Base-by-base conservation (phyloP, 2,113 vertebrate species). In the Vicugna pacos region DNA sequence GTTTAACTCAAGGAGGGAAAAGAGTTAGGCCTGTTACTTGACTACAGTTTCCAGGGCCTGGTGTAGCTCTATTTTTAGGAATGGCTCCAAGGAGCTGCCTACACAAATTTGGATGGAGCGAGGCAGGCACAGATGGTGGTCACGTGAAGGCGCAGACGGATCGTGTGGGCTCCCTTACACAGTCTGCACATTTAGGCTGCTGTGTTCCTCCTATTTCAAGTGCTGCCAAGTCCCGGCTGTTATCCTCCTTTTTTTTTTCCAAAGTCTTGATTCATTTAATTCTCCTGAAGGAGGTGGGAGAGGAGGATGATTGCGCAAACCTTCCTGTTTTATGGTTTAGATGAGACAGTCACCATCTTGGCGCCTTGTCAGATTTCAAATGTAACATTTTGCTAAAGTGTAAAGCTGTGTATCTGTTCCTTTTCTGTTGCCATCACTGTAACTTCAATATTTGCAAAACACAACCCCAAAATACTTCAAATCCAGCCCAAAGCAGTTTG, bases 391-490 rank as follows among this genome's bases (percentile, higher is more conserved):
- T 73, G 89, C 93, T 97, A 90, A n/a, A n/a, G 15, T 65, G 85
- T 52, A 84, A 97, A 97, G 87, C 52, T 20, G 87, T 2, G 9
- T 16, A 0, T 98, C 98, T 98, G 97, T 98, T 98, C 98, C 98
- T 97, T 97, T 98, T 98, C 97, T 77, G 64, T 93, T 96, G 95
- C 97, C 12, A 0, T 85, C 94, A n/a, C 84, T 94, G 91, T 56
- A 72, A 28, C 96, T 96, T 92, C 12, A 24, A 75, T 95, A 98
- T 98, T 98, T 98, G 98, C 97, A 98, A 97, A 98, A 97, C 88
- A 91, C 70, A 77, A 92, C 96, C 96, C 82, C 96, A 92, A 92
- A 97, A 96, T 30, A 96, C 96, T 97, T 97, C 94, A 50, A 72
- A 97, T 93, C 80, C 91, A 70, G 86, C 96, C 91, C 95, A 95